Conservation (phyloP, 2,888 invertebrate genomes). For the Caenorhabditis zanzibari region DNA sequence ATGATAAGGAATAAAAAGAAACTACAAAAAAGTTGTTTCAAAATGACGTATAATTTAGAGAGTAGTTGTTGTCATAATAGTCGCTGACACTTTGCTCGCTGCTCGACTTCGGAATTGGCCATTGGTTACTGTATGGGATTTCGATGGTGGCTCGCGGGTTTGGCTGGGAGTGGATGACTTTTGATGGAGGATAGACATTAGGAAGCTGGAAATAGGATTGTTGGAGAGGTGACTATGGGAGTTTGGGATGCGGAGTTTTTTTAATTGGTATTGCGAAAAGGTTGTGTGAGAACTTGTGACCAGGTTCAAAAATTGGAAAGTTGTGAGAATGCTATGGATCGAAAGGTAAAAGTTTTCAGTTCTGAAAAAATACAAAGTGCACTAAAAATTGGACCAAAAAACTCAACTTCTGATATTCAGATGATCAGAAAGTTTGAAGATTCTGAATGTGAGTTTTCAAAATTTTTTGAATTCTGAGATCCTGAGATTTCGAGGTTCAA, state of each 20-base stretch:
- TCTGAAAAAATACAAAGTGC: too few relatives aligned
- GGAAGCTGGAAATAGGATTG: slow-evolving; percentile 45
- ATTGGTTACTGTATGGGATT: slow-evolving; percentile 34
- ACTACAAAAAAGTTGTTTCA: slow-evolving; percentile 4
- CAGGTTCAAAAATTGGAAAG: not conserved
- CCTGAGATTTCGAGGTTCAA: too few relatives aligned
- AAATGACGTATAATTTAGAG: slow-evolving; percentile 21
- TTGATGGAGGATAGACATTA: slow-evolving; percentile 56
- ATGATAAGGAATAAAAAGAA: slow-evolving; percentile 14
- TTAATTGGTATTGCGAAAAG: not conserved
- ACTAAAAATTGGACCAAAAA: too few relatives aligned
- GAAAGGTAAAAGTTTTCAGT: too few relatives aligned
- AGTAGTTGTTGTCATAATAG: slow-evolving; percentile 40
- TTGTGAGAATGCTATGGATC: not conserved
- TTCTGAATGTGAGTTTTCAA: too few relatives aligned
- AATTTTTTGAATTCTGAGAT: too few relatives aligned
- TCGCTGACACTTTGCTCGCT: slow-evolving; percentile 20
- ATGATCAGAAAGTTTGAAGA: too few relatives aligned
- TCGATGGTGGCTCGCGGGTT: slow-evolving; percentile 43
- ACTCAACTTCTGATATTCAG: too few relatives aligned
- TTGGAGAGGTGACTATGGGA: too few relatives aligned
- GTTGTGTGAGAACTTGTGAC: not conserved
- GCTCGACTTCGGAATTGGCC: slow-evolving; percentile 26
- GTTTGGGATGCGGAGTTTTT: not conserved
- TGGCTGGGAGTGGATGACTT: slow-evolving; percentile 50